Conservation (phyloP, 2,888 invertebrate species). For the Thecocarcelia acutangulata region DNA sequence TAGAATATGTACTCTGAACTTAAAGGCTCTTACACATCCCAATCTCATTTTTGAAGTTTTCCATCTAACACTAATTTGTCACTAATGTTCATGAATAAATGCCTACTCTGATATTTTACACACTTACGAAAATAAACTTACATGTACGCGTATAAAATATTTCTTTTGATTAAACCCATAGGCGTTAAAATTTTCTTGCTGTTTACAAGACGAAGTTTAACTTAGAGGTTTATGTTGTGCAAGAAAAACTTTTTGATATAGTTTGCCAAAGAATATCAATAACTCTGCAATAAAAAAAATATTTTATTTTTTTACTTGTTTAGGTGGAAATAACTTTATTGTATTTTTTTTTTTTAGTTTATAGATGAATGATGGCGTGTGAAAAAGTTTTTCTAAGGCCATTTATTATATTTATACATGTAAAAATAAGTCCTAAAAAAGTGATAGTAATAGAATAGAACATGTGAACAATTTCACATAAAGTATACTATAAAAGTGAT, state of each 20-base stretch:
- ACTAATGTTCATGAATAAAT: too few relatives aligned
- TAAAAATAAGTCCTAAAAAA: slow-evolving; percentile 30
- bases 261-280: slow-evolving; percentile 39
- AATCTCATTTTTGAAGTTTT: too few relatives aligned
- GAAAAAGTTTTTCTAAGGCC: slow-evolving; percentile 63
- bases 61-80: too few relatives aligned
- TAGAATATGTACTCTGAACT: too few relatives aligned
- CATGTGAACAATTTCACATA: slow-evolving; percentile 66
- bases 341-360: slow-evolving; percentile 10
- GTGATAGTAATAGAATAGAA: slow-evolving; percentile 9
- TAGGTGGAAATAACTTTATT: slow-evolving; percentile 37
- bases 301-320: background rate
- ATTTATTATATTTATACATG: slow-evolving; percentile 42
- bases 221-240: slow-evolving; percentile 7
- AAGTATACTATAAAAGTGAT: slow-evolving; percentile 8
- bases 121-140: background rate
- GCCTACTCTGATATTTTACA: too few relatives aligned
- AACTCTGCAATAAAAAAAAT: slow-evolving; percentile 18
- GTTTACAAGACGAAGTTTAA: slow-evolving; percentile 15
- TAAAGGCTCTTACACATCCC: too few relatives aligned
- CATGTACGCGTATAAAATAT: background rate
- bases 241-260: slow-evolving; percentile 24
- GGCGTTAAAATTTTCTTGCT: slow-evolving; percentile 49
- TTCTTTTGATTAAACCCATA: slow-evolving; percentile 9
- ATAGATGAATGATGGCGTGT: slow-evolving; percentile 65